Evolutionary conservation across 2,797 vertebrate species (phyloP).

Genomic region (Sphaeramia orbicularis): DNA sequence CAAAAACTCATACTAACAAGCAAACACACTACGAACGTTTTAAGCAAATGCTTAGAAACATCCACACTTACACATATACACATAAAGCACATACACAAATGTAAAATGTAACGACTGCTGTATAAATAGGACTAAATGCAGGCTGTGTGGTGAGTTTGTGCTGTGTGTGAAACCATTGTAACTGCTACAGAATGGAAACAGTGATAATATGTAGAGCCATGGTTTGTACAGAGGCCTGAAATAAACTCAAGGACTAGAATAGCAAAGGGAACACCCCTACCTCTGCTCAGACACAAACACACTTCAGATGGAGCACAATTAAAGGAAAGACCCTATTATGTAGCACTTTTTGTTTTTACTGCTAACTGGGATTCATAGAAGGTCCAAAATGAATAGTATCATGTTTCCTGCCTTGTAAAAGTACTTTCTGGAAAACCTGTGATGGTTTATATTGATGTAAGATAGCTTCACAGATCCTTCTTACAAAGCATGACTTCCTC

Average conservation of each 20-base stretch:
- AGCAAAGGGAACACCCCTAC: conserved; percentile 35
- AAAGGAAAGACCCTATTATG: conserved; percentile 27
- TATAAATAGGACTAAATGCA: conserved; percentile 24
- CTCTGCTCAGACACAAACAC: conserved; percentile 39
- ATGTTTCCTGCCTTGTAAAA: conserved; percentile 1
- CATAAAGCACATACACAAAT: conserved; percentile 9
- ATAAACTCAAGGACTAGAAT: conserved; percentile 52
- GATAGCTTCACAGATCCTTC: conserved; percentile 7
- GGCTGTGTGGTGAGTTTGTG: conserved; percentile 2
- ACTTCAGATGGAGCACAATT: conserved; percentile 22
- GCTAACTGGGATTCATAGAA: conserved; percentile 1
- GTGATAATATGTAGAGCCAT: conserved; percentile 39
- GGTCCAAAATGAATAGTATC: neutral
- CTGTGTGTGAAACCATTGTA: conserved; percentile 36
- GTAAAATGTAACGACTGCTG: conserved; percentile 5
- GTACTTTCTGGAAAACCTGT: neutral
- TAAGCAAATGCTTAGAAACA: neutral
- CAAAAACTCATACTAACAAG: conserved; percentile 30
- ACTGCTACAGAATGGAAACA: conserved; percentile 39
- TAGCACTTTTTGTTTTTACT: conserved; percentile 1
- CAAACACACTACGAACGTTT: conserved; percentile 1
- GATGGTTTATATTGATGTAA: conserved; percentile 19
- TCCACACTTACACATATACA: conserved; percentile 3
- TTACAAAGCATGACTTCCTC: conserved; percentile 17
- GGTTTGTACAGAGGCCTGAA: conserved; percentile 33